Percentiles rank a stretch among this genome's conserved stretches.
Evolutionary conservation across 2,888 invertebrate species (phyloP).

Genomic region (Argyresthia goedartella): DNA sequence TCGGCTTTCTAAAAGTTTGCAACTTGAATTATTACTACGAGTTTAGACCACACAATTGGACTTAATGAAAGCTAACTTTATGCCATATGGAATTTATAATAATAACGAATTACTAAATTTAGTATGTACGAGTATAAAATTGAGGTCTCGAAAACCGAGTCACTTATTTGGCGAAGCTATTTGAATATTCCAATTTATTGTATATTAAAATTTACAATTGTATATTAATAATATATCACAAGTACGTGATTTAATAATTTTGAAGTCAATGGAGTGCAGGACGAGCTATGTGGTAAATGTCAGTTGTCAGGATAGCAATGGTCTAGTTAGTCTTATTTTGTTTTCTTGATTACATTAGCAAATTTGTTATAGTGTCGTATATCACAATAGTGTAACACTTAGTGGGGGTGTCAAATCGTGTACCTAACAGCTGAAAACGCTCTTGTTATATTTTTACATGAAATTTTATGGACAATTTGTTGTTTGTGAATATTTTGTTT

Average conservation of each 20-base stretch:
- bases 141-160: constrained; percentile 66
- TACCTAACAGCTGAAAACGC: constrained; percentile 48
- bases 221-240: constrained; percentile 36
- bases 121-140: constrained; percentile 49
- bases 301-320: constrained; percentile 65
- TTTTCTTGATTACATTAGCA: constrained; percentile 64
- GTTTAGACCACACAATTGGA: constrained; percentile 50
- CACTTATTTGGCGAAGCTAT: constrained; percentile 69
- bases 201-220: constrained; percentile 39
- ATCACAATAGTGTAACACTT: constrained; percentile 68
- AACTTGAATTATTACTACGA: constrained; percentile 56
- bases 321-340: constrained; percentile 68
- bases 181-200: constrained; percentile 70
- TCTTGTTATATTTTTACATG: constrained; percentile 64
- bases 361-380: constrained; percentile 69
- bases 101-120: constrained; percentile 71
- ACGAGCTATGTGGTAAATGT: constrained; percentile 46
- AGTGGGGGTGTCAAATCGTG: constrained; percentile 69
- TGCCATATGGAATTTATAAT: constrained; percentile 71
- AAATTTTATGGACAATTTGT: constrained; percentile 66
- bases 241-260: constrained; percentile 49
- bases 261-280: constrained; percentile 66
- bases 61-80: constrained; percentile 71
- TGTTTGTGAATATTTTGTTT: constrained; percentile 63
- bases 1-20: constrained; percentile 69